A percentile compares a stretch with the other conserved stretches of the same genome.
Conservation (phyloP, 2,888 invertebrate species). For the Scelioninae gen. 1 region DNA sequence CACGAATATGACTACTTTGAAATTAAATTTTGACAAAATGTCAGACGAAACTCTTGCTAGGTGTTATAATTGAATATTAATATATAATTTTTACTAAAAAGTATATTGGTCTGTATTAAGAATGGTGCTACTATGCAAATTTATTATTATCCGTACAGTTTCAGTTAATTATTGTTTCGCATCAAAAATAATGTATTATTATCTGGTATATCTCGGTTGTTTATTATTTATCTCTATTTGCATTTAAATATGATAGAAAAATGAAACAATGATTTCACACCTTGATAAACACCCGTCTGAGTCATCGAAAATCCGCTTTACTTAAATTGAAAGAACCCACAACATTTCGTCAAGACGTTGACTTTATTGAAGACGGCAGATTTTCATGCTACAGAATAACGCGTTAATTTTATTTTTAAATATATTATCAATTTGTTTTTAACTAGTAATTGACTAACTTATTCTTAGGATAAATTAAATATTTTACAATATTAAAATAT, state of each 20-base stretch:
- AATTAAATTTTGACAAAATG: conserved; percentile 29
- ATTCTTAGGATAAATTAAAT: too few relatives aligned
- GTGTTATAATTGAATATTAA: not conserved
- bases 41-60: not conserved
- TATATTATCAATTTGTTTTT: not conserved
- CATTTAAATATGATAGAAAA: not conserved
- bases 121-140: too few relatives aligned
- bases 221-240: conserved; percentile 2
- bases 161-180: too few relatives aligned
- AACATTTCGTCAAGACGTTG: conserved; percentile 21
- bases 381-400: conserved; percentile 1
- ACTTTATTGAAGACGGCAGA: conserved; percentile 5
- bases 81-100: too few relatives aligned
- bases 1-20: conserved; percentile 28
- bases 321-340: conserved; percentile 20
- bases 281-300: conserved; percentile 23
- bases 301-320: conserved; percentile 36
- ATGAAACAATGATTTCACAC: not conserved
- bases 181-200: too few relatives aligned
- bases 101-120: too few relatives aligned
- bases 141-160: too few relatives aligned
- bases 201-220: not conserved
- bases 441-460: too few relatives aligned
- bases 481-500: too few relatives aligned
- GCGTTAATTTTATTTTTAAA: not conserved